These are phyloP conservation scores for Corapipo altera DNA, from an alignment of 2,113 vertebrate species.

Conservation along the genomic window DNA sequence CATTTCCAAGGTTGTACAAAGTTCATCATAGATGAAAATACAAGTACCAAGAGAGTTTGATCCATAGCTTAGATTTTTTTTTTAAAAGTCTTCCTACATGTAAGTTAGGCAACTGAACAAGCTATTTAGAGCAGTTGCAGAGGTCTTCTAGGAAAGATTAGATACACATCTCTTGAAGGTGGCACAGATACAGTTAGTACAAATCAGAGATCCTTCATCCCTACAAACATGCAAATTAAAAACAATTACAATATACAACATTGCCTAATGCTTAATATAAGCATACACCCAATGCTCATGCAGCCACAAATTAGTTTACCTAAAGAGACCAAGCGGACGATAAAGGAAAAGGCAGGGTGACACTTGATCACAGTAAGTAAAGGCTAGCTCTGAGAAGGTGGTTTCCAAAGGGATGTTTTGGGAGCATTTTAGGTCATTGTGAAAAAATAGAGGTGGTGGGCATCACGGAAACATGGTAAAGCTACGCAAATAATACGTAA, in stretches of 20 bases:
- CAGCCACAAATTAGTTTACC: not conserved
- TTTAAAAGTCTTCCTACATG: not conserved
- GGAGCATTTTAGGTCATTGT: not conserved
- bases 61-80: not conserved
- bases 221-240: conserved; percentile 27
- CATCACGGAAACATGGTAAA: not conserved
- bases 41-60: not conserved
- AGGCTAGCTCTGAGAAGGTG: not conserved
- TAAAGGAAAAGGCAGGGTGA: not conserved
- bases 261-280: not conserved
- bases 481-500: not conserved
- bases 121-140: not conserved
- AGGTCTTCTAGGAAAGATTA: not conserved
- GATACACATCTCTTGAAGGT: not conserved
- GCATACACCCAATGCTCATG: not conserved
- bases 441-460: not conserved
- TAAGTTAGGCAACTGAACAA: not conserved
- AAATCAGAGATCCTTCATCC: conserved; percentile 28
- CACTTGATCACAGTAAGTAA: not conserved
- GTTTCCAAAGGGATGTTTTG: not conserved
- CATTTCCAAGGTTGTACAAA: not conserved
- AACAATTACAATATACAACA: conserved; percentile 15
- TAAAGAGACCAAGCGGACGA: not conserved
- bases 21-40: not conserved
- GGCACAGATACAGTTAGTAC: not conserved